Base-by-base conservation (phyloP, 2,113 vertebrate species). In the Callocephalon fimbriatum region DNA sequence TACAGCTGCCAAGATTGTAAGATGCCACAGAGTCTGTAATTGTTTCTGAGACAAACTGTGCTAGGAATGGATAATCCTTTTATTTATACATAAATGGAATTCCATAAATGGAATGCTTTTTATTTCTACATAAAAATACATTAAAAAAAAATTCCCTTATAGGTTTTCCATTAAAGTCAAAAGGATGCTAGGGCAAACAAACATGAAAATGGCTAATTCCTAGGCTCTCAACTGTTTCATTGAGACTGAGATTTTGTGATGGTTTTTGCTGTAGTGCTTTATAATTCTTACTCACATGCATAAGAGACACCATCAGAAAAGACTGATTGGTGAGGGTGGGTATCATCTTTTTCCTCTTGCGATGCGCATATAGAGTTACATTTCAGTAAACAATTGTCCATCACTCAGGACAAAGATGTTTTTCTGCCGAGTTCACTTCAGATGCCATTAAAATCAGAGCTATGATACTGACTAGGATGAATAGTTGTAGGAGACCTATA, bases 1-100 rank as follows among this genome's bases (percentile, higher is more conserved):
- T 35, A 67, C 88, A 96, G 79, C 94, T 97, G 97, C 92, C 95
- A 97, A 88, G 63, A 90, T 48, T 27, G 37, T 73, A 91, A 94
- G 93, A 90, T 94, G 73, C 66, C 66, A 76, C 68, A 71, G 42
- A 61, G 48, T 71, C 72, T 9, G 7, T 86, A 59, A 50, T 29
- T 74, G 76, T 86, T 92, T 90, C 56, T 75, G 70, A 81, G 76
- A 90, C 80, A 56, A 90, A 83, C 37, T 81, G 77, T 73, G 40
- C 68, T 90, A 70, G 65, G 62, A 96, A 82, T 38, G 14, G 35
- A 91, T 81, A 87, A 97, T 93, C 40, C 62, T 62, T 90, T 88
- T 77, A 68, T 66, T 86, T 66, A 62, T 48, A 66, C 3, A 50
- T 66, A 16, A 74, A 94, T 14, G 40, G 40, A 40, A 40, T 40